Evolutionary conservation across 2,797 vertebrate genomes (phyloP).

Genomic region (Scleropages formosus): DNA sequence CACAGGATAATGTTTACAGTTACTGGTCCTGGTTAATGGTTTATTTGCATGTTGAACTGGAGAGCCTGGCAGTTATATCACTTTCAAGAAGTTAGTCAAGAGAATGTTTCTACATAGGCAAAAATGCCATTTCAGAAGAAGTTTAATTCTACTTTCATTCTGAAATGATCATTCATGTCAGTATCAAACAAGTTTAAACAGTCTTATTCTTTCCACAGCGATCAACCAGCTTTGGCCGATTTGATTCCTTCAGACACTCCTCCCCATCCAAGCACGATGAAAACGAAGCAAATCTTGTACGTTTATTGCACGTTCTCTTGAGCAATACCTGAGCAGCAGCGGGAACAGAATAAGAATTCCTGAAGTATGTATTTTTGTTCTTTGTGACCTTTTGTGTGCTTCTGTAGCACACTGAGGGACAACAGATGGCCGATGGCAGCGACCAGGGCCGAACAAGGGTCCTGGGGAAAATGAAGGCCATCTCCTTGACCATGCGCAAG

Average conservation of each 20-base stretch:
- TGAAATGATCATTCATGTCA: too few relatives aligned
- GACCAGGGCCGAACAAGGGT: slow-evolving; percentile 70
- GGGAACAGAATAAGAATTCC: slow-evolving; percentile 17
- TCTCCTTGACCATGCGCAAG: slow-evolving; percentile 91
- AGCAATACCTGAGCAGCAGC: neutral
- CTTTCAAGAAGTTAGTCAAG: neutral
- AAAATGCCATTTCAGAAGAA: too few relatives aligned
- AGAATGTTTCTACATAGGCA: too few relatives aligned
- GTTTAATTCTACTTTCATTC: too few relatives aligned
- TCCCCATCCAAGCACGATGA: slow-evolving; percentile 69
- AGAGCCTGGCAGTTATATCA: too few relatives aligned
- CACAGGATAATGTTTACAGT: too few relatives aligned
- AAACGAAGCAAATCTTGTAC: slow-evolving; percentile 57
- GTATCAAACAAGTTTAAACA: too few relatives aligned
- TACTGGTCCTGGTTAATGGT: too few relatives aligned
- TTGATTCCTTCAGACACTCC: slow-evolving; percentile 81
- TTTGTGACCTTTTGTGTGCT: neutral
- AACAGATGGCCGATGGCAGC: slow-evolving; percentile 61
- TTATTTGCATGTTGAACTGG: too few relatives aligned
- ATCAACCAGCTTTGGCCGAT: slow-evolving; percentile 89
- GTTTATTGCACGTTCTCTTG: slow-evolving; percentile 33
- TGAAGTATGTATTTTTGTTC: slow-evolving; percentile 13
- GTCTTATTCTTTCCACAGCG: slow-evolving; percentile 67
- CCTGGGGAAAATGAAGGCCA: slow-evolving; percentile 88
- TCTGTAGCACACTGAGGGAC: slow-evolving; percentile 59